Base-by-base conservation (phyloP, 2,797 vertebrate genomes). In the Anas capensis region DNA sequence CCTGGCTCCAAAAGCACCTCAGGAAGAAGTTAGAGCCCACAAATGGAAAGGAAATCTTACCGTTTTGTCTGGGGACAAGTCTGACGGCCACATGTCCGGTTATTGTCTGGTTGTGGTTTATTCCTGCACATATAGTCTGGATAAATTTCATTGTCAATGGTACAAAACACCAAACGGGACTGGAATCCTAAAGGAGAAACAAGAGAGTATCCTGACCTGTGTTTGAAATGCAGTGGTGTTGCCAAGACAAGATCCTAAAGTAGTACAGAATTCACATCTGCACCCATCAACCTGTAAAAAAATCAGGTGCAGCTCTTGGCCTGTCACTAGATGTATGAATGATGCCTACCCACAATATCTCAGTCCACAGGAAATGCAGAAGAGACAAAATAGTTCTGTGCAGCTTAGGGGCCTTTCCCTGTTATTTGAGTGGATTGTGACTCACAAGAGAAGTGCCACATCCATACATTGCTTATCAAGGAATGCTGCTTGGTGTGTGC, bases 131-230 rank as follows among this genome's bases (percentile, higher is more conserved):
- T 97, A 57, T 98, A 98, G 89, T 99, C 99, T 0, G 99, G 98
- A 85, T 99, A 99, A 64, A 98, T 98, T 97, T 99, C 99, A 8
- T 98, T 98, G 94, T 99, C 99, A 7, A 98, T 97, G 88, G 98
- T 98, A 92, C 99, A 99, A 97, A 99, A 99, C 61, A 99, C 99
- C 49, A 97, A 91, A 8, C 99, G 99, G 3, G 98, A 98, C 81
- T 99, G 99, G 97, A 98, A 99, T 80, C 99, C 99, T 99, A 48
- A 42, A 65, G 54, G 40, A 82, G 62, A 86, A 81, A 62, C 16
- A 86, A 58, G 26, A 95, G 21, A 65, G 24, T 11, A 64, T 48
- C 24, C 53, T 77, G 53, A 36, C 85, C 42, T 92, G 18, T 42
- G 18, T 54, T 60, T 91, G 61, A 61, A 81, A 71, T 27, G 23